Base-by-base conservation (phyloP, 1,140 invertebrate species). In the Calephelis virginiensis region DNA sequence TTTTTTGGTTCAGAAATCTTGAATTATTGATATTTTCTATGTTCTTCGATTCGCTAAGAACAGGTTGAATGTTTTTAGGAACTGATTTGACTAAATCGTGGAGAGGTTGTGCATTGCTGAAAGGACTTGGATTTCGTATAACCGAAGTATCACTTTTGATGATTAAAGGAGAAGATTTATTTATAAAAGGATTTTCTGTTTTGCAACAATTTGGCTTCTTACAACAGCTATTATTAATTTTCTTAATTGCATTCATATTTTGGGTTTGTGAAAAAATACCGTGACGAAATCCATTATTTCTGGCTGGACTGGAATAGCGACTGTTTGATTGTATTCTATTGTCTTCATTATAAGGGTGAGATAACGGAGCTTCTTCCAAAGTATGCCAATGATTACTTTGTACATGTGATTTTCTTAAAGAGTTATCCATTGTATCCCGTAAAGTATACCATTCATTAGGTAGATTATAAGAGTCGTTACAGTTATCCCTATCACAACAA, bases 311-410 rank as follows among this genome's bases (percentile, higher is more conserved):
- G 14, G 50, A 12, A 56, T 56, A 28, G 0, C 9, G 11, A 56
- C 50, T 28, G 11, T 6, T 37, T 11, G 50, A 56, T 11, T 56
- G 50, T 11, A 12, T 11, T 17, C 11, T 14, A 5, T 11, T 56
- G 11, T 56, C 50, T 12, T 56, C 10, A 28, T 17, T 28, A 17
- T 28, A 6, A 37, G 10, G 9, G 14, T 28, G 17, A 37, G 50
- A 56, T 17, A 56, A 28, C 17, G 50, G 50, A 67, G 45, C 63
- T 56, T 68, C 62, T 47, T 56, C 40, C 48, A 74, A 67, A 9
- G 73, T 48, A 14, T 59, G 46, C 70, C 70, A 75, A 12, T 70
- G 50, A 56, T 56, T 56, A 56, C 8, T 11, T 28, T 56, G 9
- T 56, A 37, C 28, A 11, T 61, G 28, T 11, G n/a, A 5, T 56